Percentiles rank a stretch among this genome's conserved stretches.
These are phyloP conservation scores for Centroberyx gerrardi DNA, from an alignment of 2,797 vertebrate genomes.

Conservation along the genomic window DNA sequence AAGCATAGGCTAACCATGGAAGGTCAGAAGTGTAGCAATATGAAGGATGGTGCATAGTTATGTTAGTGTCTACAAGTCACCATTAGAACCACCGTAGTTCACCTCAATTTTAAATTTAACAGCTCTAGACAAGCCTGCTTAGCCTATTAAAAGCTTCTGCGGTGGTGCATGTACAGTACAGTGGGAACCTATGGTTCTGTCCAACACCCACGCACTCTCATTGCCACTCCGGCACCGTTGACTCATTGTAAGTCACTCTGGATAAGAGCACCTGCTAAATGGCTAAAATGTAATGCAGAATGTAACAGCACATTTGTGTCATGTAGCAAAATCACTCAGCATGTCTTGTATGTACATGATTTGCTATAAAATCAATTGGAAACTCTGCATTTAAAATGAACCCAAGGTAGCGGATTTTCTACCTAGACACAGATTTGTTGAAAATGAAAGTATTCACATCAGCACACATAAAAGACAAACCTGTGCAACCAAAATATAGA, in stretches of 20 bases:
- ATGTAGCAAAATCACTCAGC: conserved; percentile 20
- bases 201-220: conserved; percentile 66
- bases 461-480: background rate
- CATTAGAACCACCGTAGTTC: no score
- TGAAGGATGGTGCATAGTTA: no score
- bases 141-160: conserved; percentile 50
- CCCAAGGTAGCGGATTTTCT: background rate
- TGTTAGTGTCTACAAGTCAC: no score
- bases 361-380: conserved; percentile 11
- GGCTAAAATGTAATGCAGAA: conserved; percentile 32
- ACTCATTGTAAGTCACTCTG: conserved; percentile 64
- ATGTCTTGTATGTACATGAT: conserved; percentile 2
- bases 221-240: conserved; percentile 63
- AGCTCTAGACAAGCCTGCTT: conserved; percentile 19
- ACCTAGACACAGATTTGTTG: background rate
- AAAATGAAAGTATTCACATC: conserved; percentile 23
- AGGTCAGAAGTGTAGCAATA: no score
- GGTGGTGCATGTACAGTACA: conserved; percentile 56
- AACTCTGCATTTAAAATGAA: conserved; percentile 1
- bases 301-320: conserved; percentile 20
- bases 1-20: no score
- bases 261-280: conserved; percentile 43
- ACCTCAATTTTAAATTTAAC: no score
- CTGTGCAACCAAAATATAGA: background rate
- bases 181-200: conserved; percentile 57